phyloP scores from a whole-genome alignment of 2,888 invertebrate genomes.

The Andrena flavipes region DNA sequence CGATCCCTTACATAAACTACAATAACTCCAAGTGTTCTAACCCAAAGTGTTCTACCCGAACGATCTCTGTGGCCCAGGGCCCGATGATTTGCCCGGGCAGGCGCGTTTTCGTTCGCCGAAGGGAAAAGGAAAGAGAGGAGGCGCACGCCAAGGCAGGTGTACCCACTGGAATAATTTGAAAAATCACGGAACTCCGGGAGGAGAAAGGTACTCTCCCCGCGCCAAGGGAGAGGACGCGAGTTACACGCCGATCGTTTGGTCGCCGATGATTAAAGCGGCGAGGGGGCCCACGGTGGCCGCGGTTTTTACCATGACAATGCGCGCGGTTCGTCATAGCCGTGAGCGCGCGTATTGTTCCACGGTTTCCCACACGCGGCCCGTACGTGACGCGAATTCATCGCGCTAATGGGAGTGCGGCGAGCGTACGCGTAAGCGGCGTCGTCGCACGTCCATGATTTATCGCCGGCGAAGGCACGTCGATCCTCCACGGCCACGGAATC shows the following conservation, averaged over 20 bases:
- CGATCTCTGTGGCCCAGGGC: too few relatives aligned
- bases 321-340: conserved; percentile 62
- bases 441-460: conserved; percentile 46
- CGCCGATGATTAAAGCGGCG: conserved; percentile 60
- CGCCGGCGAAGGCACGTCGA: conserved; percentile 17
- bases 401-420: conserved; percentile 72
- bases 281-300: conserved; percentile 31
- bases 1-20: too few relatives aligned
- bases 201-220: conserved; percentile 23
- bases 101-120: too few relatives aligned
- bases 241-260: conserved; percentile 42
- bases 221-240: conserved; percentile 24
- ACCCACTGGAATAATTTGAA: conserved; percentile 23
- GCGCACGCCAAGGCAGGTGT: conserved; percentile 35
- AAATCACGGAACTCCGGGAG: conserved; percentile 33
- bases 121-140: not conserved
- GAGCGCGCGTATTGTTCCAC: conserved; percentile 73
- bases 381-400: conserved; percentile 78
- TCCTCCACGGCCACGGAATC: conserved; percentile 22
- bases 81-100: too few relatives aligned
- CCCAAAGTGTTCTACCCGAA: too few relatives aligned
- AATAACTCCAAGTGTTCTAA: too few relatives aligned
- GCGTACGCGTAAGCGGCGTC: conserved; percentile 44
- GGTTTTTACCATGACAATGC: conserved; percentile 71
- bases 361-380: conserved; percentile 77